Conservation (phyloP, 35 echinoderm and acorn worm genomes). For the Apostichopus californicus region DNA sequence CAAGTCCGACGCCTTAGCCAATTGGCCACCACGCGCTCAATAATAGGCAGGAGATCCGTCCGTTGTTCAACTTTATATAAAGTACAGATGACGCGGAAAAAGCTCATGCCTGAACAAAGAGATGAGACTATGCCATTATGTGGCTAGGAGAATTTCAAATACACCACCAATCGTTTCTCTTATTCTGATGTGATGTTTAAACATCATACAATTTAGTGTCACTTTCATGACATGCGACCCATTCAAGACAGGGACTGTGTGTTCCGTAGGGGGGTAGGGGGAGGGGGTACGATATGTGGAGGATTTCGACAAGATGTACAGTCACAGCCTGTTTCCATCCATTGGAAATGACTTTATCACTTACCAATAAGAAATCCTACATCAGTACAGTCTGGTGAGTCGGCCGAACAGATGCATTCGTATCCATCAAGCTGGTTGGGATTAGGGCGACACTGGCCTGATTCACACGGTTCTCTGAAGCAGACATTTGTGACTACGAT, state of each 20-base stretch:
- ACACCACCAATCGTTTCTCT: no score
- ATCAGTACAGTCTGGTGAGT: not conserved
- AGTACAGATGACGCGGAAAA: no score
- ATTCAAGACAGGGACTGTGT: not conserved
- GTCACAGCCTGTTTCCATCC: not conserved
- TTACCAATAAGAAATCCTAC: not conserved
- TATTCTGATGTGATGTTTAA: no score
- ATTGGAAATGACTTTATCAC: not conserved
- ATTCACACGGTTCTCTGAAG: not conserved
- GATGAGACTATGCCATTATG: no score
- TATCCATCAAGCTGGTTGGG: not conserved
- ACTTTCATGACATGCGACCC: not conserved
- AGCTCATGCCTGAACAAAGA: no score
- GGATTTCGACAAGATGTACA: no score
- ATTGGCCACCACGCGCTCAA: no score
- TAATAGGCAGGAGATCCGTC: no score
- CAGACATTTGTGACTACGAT: not conserved
- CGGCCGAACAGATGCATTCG: not conserved
- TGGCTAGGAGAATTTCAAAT: no score
- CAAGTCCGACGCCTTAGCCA: no score
- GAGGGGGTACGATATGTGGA: not conserved
- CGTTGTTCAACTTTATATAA: no score
- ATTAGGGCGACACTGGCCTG: not conserved
- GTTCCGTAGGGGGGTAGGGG: not conserved
- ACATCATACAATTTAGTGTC: not conserved